Evolutionary conservation across 1,140 invertebrate genomes (phyloP), one percentile per base, ranked within the genome.

Genomic region (Pseudomyrmex gracilis): DNA sequence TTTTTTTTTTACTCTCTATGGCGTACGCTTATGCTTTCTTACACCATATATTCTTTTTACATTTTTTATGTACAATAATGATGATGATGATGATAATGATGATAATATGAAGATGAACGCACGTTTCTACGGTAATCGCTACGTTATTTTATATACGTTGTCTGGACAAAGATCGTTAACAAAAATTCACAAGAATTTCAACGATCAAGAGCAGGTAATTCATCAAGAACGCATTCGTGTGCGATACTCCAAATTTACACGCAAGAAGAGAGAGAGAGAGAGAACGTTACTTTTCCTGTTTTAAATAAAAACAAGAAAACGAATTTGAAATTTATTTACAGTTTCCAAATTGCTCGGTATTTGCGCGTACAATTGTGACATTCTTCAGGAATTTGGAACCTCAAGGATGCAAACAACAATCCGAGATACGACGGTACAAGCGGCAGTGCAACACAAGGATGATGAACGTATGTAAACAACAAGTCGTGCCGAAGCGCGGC

Each of bases 381-480:
- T 51, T 4, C 15, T 22, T 55, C 0, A 10, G 45, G 17, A 45
- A 80, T 60, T 58, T 15, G 22, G 34, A n/a, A 57, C 9, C 57
- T 12, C 4, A 45, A 64, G 2, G 60, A 63, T 63, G 24, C 57
- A 12, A 34, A 51, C 13, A 51, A 12, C 12, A 13, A 51, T 7
- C 5, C 5, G 49, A 15, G 58, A 63, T 58, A 24, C 34, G n/a
- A 22, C 22, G 49, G 34, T 24, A 51, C 68, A 49, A 67, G 85
- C 73, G 70, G 34, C 34, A 74, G 73, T 24, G 68, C 58, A 63
- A 66, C 22, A 60, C 60, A 51, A 51, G 49, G 53, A 70, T 66
- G 84, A 89, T 87, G 87, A 85, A 85, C 87, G 87, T 84, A 88
- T 87, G 90, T 91, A 92, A 91, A 91, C 90, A 89, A 90, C 80